Percentiles rank a stretch among this genome's conserved stretches.
phyloP scores from a whole-genome alignment of 2,888 invertebrate genomes.

The Drosophila ezoana region DNA sequence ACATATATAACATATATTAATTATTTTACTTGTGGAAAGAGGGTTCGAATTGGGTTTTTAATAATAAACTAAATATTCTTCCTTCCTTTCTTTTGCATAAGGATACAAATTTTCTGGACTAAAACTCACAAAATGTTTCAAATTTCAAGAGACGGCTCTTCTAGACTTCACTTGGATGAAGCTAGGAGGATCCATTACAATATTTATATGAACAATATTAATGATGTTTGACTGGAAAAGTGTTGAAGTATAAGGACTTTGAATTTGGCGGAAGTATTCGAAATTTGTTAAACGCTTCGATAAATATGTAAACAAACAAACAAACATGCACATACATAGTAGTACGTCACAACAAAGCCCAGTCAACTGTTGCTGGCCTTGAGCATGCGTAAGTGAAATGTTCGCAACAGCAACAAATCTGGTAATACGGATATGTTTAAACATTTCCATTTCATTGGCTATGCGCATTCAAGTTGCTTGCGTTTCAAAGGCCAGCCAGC shows the following conservation, averaged over 20 bases:
- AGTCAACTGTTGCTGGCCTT: constrained; percentile 59
- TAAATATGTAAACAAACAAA: constrained; percentile 23
- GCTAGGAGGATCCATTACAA: background rate
- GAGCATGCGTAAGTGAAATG: constrained; percentile 67
- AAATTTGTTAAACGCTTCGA: constrained; percentile 16
- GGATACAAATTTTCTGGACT: no score
- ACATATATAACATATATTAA: no score
- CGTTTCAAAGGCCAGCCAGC: constrained; percentile 52
- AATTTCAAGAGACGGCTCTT: no score
- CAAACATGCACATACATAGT: constrained; percentile 19
- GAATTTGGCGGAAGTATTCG: constrained; percentile 17
- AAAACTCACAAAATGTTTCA: no score
- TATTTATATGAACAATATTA: background rate
- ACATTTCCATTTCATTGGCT: constrained; percentile 67
- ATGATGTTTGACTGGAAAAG: background rate
- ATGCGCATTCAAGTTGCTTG: constrained; percentile 42
- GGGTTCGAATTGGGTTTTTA: no score
- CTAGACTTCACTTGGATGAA: no score
- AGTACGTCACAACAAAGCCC: constrained; percentile 54
- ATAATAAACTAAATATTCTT: no score
- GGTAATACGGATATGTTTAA: constrained; percentile 63
- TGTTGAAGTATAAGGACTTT: constrained; percentile 10
- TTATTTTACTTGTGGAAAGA: no score
- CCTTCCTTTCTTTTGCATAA: no score
- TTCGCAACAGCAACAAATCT: constrained; percentile 58